phyloP scores from a whole-genome alignment of 2,113 vertebrate species.

The Petaurus breviceps region DNA sequence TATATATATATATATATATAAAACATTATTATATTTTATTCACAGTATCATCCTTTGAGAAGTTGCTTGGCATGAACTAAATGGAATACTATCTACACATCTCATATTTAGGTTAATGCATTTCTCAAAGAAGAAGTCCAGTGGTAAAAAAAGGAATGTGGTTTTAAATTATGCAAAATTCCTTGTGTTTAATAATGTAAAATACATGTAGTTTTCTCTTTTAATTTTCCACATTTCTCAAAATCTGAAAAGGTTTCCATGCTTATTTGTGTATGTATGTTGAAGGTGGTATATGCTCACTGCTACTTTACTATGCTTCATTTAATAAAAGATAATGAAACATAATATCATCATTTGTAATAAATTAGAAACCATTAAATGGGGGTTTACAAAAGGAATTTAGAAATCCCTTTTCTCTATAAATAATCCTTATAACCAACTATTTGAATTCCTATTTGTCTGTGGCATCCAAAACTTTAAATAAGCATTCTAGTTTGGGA shows the following conservation, averaged over 20 bases:
- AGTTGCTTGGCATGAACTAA: constrained; percentile 20
- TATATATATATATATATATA: too few relatives aligned
- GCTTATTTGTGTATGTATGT: background rate
- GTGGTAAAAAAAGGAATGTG: constrained; percentile 32
- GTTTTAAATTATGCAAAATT: constrained; percentile 46
- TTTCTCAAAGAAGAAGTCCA: constrained; percentile 49
- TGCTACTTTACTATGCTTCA: background rate
- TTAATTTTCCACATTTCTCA: background rate
- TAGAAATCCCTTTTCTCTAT: background rate
- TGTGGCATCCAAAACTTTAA: background rate
- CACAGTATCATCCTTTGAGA: constrained; percentile 32
- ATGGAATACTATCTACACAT: background rate
- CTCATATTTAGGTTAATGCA: background rate
- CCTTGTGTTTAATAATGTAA: background rate
- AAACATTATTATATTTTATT: constrained; percentile 35
- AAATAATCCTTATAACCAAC: background rate
- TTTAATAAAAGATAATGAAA: background rate
- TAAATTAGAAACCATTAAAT: background rate
- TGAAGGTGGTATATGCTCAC: background rate
- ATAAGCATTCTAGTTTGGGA: background rate
- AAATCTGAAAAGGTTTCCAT: background rate
- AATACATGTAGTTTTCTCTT: background rate
- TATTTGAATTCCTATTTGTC: background rate
- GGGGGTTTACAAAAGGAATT: background rate
- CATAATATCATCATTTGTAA: background rate